These are phyloP conservation scores for Druon quercuslanigerum DNA, from an alignment of 1,140 invertebrate genomes.

Conservation along the genomic window DNA sequence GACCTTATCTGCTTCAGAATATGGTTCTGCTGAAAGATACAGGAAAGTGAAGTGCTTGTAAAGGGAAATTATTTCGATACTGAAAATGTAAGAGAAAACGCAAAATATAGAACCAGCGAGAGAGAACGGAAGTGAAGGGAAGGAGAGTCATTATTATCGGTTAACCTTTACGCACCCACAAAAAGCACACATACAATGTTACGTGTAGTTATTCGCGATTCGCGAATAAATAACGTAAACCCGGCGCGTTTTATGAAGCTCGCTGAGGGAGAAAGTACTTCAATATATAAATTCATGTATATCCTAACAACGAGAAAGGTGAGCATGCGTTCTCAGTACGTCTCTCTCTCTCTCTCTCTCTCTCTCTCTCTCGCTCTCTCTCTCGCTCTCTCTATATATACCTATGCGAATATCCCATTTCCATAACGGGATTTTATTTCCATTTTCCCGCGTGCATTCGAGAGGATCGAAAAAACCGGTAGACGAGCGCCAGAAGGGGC, in stretches of 20 bases:
- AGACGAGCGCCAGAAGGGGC: background rate
- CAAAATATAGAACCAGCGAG: background rate
- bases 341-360: background rate
- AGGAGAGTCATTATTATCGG: slow-evolving; percentile 22
- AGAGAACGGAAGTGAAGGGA: background rate
- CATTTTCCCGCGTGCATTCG: slow-evolving; percentile 51
- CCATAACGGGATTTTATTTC: slow-evolving; percentile 64
- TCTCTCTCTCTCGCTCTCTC: no score
- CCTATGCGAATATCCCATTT: slow-evolving; percentile 46
- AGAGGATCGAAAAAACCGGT: slow-evolving; percentile 24
- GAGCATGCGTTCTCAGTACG: background rate
- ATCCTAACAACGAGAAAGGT: slow-evolving; percentile 18
- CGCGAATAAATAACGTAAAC: slow-evolving; percentile 32
- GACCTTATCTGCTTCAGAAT: no score
- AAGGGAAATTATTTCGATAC: background rate
- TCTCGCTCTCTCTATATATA: background rate
- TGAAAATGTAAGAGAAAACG: background rate
- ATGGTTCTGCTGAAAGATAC: no score
- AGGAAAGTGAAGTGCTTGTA: background rate
- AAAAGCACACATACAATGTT: slow-evolving; percentile 20
- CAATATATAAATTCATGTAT: slow-evolving; percentile 42
- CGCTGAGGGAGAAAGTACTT: slow-evolving; percentile 44
- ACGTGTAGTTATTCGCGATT: background rate
- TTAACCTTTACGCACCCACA: slow-evolving; percentile 32
- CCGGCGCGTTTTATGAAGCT: slow-evolving; percentile 26